Conservation (phyloP, 2,797 vertebrate species). For the Iguana delicatissima region DNA sequence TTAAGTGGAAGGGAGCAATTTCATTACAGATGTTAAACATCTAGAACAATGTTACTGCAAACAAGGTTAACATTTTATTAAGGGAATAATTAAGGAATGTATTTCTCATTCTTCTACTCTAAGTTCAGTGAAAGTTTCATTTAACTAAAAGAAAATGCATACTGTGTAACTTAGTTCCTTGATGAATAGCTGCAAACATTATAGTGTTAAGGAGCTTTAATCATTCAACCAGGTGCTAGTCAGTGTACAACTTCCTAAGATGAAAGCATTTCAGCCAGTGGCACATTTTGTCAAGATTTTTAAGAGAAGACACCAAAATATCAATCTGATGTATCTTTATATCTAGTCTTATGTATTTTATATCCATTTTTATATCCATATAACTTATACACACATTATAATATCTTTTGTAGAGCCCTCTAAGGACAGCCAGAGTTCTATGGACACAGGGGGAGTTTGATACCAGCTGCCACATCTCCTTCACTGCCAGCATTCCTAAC, state of each 20-base stretch:
- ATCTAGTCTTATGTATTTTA: too few species aligned
- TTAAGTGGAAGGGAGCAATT: constrained; percentile 57
- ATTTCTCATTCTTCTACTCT: constrained; percentile 8
- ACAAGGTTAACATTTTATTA: constrained; percentile 27
- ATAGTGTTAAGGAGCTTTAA: neutral
- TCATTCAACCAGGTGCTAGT: neutral
- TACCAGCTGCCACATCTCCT: too few species aligned
- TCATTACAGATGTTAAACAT: neutral
- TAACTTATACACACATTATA: neutral
- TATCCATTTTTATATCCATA: neutral
- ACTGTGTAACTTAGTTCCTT: neutral
- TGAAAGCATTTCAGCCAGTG: neutral
- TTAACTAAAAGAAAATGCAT: neutral
- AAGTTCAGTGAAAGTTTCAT: constrained; percentile 34
- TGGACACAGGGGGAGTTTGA: too few species aligned
- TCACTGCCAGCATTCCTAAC: too few species aligned
- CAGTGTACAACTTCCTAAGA: neutral
- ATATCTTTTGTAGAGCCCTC: neutral
- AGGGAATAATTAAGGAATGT: constrained; percentile 31
- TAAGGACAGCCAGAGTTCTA: too few species aligned
- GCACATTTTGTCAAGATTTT: neutral
- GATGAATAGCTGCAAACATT: neutral
- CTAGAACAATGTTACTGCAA: constrained; percentile 33
- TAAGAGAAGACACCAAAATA: neutral
- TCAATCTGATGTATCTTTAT: neutral